Conservation (phyloP, 2,888 invertebrate genomes). For the Diadegma fenestrale region DNA sequence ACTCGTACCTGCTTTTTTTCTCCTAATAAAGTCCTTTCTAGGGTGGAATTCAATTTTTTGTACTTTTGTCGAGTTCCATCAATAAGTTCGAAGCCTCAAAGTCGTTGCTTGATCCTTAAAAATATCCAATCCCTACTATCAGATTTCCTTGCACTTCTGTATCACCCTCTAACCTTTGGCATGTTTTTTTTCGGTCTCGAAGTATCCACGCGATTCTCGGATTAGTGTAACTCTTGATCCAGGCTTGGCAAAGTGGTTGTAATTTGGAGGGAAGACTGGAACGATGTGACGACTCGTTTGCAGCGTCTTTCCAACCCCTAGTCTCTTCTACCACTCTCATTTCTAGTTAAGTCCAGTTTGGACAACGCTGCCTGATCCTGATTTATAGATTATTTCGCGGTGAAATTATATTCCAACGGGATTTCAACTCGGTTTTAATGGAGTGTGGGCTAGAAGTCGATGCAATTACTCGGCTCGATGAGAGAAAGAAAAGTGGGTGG, state of each 20-base stretch:
- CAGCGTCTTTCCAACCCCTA: background rate
- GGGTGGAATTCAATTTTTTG: background rate
- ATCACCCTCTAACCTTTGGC: background rate
- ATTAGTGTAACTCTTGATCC: conserved; percentile 34
- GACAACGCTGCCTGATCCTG: conserved; percentile 47
- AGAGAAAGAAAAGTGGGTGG: conserved; percentile 27
- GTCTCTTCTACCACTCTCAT: conserved; percentile 40
- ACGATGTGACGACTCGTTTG: conserved; percentile 33
- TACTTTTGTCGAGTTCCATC: background rate
- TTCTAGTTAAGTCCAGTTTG: conserved; percentile 29
- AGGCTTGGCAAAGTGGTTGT: conserved; percentile 7
- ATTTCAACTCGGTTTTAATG: background rate
- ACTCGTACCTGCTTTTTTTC: background rate
- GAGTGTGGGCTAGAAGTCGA: conserved; percentile 27
- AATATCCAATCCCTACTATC: background rate
- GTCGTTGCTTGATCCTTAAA: background rate
- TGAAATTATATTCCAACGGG: conserved; percentile 22
- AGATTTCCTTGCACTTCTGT: background rate
- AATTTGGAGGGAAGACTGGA: conserved; percentile 22
- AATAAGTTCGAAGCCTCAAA: background rate
- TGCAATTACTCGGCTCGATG: conserved; percentile 52
- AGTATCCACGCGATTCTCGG: conserved; percentile 3
- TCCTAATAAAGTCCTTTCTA: background rate
- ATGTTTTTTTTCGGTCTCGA: background rate
- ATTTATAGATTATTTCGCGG: conserved; percentile 50